Evolutionary conservation across 2,113 vertebrate genomes (phyloP).

Genomic region (Erythrolamprus reginae): DNA sequence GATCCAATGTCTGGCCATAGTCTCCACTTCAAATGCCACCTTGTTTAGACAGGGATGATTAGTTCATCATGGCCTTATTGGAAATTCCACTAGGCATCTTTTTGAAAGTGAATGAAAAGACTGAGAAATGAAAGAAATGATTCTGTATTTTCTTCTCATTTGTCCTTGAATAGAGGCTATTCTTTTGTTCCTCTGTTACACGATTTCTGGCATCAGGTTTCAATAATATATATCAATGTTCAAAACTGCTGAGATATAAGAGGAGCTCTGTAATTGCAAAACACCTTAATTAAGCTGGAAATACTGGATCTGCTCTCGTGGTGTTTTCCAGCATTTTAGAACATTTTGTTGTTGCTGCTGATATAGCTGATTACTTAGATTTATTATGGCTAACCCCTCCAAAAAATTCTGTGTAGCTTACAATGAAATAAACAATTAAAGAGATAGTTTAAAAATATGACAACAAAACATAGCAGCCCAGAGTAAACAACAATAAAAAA

Average conservation of each 20-base stretch:
- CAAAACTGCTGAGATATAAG: conserved; percentile 40
- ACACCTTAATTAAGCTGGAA: conserved; percentile 51
- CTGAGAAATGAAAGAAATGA: conserved; percentile 22
- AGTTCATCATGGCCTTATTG: neutral
- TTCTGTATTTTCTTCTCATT: conserved; percentile 25
- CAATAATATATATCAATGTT: conserved; percentile 35
- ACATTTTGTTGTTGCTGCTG: neutral
- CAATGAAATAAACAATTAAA: neutral
- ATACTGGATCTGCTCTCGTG: conserved; percentile 31
- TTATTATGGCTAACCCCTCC: neutral
- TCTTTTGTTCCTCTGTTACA: conserved; percentile 43
- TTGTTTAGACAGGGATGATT: neutral
- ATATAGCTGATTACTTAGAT: neutral
- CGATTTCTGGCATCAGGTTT: conserved; percentile 39
- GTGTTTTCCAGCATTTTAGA: conserved; percentile 14
- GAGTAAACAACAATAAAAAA: neutral
- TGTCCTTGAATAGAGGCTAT: conserved; percentile 30
- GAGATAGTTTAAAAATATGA: neutral
- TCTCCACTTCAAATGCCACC: neutral
- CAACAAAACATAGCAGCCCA: neutral
- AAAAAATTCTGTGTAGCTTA: neutral
- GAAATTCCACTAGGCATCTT: neutral
- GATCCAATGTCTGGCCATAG: neutral
- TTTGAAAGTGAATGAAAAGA: conserved; percentile 24
- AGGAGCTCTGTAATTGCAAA: conserved; percentile 36